Percentiles rank a stretch among this genome's conserved stretches.
Conservation (phyloP, 1,140 invertebrate genomes). For the Sarcophaga bullata region DNA sequence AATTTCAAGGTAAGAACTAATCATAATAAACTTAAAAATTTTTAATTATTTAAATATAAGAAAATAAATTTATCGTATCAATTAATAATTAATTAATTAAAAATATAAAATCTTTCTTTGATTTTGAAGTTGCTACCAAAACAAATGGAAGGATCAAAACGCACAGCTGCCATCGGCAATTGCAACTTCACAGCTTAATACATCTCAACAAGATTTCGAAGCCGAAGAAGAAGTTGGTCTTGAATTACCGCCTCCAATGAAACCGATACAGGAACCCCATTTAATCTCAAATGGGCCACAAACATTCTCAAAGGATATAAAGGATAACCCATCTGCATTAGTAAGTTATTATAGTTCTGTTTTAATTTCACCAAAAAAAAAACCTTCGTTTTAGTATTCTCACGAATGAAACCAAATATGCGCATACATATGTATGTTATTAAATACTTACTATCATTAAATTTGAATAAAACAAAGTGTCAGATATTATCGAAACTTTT, state of each 20-base stretch:
- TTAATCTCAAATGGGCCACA: slow-evolving; percentile 69
- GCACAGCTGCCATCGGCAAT: slow-evolving; percentile 37
- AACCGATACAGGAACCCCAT: slow-evolving; percentile 83
- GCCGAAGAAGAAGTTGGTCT: slow-evolving; percentile 81
- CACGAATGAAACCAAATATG: too few relatives aligned
- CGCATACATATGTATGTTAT: too few relatives aligned
- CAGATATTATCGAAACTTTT: too few relatives aligned
- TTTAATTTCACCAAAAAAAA: too few relatives aligned
- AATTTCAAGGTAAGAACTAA: slow-evolving; percentile 75
- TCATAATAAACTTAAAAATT: not conserved
- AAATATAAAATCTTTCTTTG: slow-evolving; percentile 5
- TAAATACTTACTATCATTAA: too few relatives aligned
- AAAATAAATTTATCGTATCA: not conserved
- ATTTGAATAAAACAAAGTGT: too few relatives aligned
- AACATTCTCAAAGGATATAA: slow-evolving; percentile 68
- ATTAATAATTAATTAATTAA: not conserved
- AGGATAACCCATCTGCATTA: slow-evolving; percentile 75
- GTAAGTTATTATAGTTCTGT: slow-evolving; percentile 65
- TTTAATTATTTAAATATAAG: slow-evolving; percentile 24
- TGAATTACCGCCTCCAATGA: slow-evolving; percentile 95
- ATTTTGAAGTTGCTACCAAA: slow-evolving; percentile 57
- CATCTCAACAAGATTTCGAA: slow-evolving; percentile 67
- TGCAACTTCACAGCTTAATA: slow-evolving; percentile 54
- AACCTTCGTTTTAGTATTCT: too few relatives aligned
- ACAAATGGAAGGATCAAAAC: slow-evolving; percentile 54